These are phyloP conservation scores for Lepidonotus clava DNA, from an alignment of 2,888 invertebrate species.

Conservation along the genomic window DNA sequence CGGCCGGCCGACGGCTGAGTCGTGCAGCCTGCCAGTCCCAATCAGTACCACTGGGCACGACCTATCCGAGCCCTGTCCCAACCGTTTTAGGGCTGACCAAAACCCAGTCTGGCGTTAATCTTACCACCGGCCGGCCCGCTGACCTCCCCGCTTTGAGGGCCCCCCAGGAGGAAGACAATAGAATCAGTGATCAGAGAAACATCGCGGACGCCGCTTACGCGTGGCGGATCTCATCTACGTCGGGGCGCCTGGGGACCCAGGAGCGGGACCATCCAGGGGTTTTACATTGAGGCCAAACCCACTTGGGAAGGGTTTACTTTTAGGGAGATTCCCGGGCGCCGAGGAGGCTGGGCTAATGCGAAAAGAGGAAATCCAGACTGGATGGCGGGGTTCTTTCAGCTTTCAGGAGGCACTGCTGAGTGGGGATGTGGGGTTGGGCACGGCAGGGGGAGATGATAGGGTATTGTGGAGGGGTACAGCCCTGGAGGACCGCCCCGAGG, in stretches of 20 bases:
- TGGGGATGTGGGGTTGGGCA: neutral
- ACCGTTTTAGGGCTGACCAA: slow-evolving; percentile 9
- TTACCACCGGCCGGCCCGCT: neutral
- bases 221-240: neutral
- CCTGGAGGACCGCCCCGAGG: neutral
- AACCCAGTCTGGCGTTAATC: slow-evolving; percentile 1
- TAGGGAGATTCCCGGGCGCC: neutral
- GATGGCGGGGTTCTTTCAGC: neutral
- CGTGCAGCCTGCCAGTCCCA: slow-evolving; percentile 32
- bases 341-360: neutral
- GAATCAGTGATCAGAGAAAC: slow-evolving; percentile 17
- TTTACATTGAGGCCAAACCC: slow-evolving; percentile 23
- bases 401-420: neutral
- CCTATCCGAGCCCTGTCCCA: neutral
- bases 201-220: neutral
- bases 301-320: neutral
- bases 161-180: slow-evolving; percentile 9
- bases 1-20: too few species aligned
- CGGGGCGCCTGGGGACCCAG: neutral
- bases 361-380: too few species aligned
- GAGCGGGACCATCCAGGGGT: neutral
- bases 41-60: neutral
- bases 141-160: too few species aligned
- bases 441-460: neutral
- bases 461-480: neutral